Evolutionary conservation across 2,797 vertebrate genomes (phyloP).

Genomic region (Thunnus albacares): DNA sequence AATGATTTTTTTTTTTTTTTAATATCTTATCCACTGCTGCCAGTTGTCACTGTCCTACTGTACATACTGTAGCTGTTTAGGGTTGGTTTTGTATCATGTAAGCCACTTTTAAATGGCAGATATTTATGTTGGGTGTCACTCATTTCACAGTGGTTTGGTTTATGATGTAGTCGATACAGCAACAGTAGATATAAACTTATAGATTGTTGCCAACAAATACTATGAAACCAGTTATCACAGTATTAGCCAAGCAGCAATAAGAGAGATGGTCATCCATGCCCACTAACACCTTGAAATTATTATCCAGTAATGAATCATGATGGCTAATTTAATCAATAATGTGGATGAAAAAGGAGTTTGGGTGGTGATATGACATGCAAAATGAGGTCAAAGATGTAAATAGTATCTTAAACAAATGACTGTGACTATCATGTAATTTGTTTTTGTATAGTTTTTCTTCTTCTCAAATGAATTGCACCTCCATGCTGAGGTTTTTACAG

Average conservation of each 20-base stretch:
- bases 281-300: slow-evolving; percentile 36
- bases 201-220: slow-evolving; percentile 45
- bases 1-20: slow-evolving; percentile 21
- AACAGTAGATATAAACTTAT: slow-evolving; percentile 42
- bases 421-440: slow-evolving; percentile 82
- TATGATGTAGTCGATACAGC: slow-evolving; percentile 50
- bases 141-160: slow-evolving; percentile 67
- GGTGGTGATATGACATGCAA: slow-evolving; percentile 46
- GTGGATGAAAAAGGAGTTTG: slow-evolving; percentile 39
- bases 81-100: slow-evolving; percentile 58
- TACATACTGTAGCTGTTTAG: slow-evolving; percentile 77
- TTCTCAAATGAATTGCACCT: slow-evolving; percentile 47
- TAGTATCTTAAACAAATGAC: slow-evolving; percentile 79
- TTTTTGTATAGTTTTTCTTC: slow-evolving; percentile 75
- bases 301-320: slow-evolving; percentile 15
- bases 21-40: slow-evolving; percentile 46
- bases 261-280: slow-evolving; percentile 28
- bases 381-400: slow-evolving; percentile 81
- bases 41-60: slow-evolving; percentile 65
- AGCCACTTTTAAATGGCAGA: slow-evolving; percentile 53
- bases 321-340: slow-evolving; percentile 38
- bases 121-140: slow-evolving; percentile 62
- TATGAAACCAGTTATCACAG: slow-evolving; percentile 36
- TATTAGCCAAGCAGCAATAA: slow-evolving; percentile 74
- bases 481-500: slow-evolving; percentile 65